phyloP scores from a whole-genome alignment of 2,797 vertebrate species.

The Sciurus vulgaris region DNA sequence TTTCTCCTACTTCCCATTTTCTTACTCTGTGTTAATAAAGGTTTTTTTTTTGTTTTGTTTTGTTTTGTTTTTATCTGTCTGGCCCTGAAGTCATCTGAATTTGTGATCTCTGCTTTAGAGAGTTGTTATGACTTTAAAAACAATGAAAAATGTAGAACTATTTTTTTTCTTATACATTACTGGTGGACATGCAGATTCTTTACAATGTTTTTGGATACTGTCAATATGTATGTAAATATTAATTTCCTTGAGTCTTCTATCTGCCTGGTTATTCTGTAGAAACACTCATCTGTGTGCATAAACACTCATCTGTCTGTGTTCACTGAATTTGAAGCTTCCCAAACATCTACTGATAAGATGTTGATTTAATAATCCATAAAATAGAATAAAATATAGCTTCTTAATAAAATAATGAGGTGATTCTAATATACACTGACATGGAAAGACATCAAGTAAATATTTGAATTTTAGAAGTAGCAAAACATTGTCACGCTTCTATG shows the following conservation, averaged over 20 bases:
- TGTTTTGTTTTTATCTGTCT: background rate
- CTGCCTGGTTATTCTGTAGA: background rate
- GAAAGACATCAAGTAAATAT: background rate
- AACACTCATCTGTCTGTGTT: background rate
- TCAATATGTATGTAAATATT: constrained; percentile 30
- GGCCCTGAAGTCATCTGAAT: background rate
- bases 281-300: background rate
- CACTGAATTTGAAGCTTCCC: background rate
- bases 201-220: background rate
- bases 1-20: background rate
- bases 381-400: background rate
- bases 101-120: constrained; percentile 1
- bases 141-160: background rate
- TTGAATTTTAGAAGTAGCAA: background rate
- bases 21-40: background rate
- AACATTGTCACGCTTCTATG: constrained; percentile 34
- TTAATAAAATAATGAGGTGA: background rate
- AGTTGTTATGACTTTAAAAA: constrained; percentile 39
- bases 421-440: constrained; percentile 8
- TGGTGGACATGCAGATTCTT: background rate
- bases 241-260: background rate
- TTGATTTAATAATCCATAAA: constrained; percentile 12
- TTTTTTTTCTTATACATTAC: background rate
- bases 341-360: background rate
- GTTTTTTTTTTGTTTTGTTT: background rate